Percentiles rank a stretch among this genome's conserved stretches.
These are phyloP conservation scores for Sminthurides bifidus DNA, from an alignment of 1,140 invertebrate genomes.

Conservation along the genomic window DNA sequence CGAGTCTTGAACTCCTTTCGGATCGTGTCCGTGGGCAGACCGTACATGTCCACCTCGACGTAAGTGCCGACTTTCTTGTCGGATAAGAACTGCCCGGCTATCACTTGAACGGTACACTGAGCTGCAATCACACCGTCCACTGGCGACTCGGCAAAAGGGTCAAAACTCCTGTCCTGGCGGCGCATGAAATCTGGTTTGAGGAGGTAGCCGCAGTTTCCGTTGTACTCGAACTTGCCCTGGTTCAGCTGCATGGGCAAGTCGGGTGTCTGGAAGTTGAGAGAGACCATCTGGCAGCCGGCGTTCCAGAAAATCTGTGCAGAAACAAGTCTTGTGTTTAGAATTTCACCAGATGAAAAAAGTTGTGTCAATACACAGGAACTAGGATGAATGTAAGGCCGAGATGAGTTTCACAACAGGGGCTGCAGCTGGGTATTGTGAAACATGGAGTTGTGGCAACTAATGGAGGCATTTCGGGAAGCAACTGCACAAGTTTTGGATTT, in stretches of 20 bases:
- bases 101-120: conserved; percentile 93
- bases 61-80: conserved; percentile 98
- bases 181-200: conserved; percentile 99
- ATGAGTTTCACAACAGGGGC: too few relatives aligned
- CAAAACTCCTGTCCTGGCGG: conserved; percentile 86
- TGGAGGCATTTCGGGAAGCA: too few relatives aligned
- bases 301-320: conserved; percentile 70
- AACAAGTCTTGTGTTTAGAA: too few relatives aligned
- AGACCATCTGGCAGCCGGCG: conserved; percentile 92
- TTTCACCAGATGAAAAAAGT: conserved; percentile 5
- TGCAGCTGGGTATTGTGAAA: too few relatives aligned
- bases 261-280: conserved; percentile 98
- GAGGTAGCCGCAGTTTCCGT: conserved; percentile 90
- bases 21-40: conserved; percentile 96
- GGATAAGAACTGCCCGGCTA: conserved; percentile 98
- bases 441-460: too few relatives aligned
- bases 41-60: conserved; percentile 99
- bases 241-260: conserved; percentile 99
- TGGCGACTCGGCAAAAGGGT: conserved; percentile 97
- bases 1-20: conserved; percentile 94
- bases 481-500: too few relatives aligned
- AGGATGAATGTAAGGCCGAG: too few relatives aligned
- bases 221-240: conserved; percentile 99
- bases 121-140: conserved; percentile 99
- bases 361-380: too few relatives aligned